phyloP scores from a whole-genome alignment of 2,113 vertebrate genomes.

The Xiphophorus maculatus region DNA sequence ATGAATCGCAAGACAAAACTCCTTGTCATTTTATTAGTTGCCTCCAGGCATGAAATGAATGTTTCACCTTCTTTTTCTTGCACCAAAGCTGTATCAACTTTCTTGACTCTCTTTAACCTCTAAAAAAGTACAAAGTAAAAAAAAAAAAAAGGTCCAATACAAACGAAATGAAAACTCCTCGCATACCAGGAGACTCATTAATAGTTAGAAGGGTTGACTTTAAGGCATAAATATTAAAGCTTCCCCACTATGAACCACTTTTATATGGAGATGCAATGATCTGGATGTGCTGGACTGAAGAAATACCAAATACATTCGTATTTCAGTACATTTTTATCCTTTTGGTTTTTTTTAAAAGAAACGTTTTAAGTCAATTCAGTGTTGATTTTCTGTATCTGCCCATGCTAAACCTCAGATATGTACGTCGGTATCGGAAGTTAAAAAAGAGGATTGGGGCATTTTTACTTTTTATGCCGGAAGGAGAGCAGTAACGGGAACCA shows the following conservation, averaged over 20 bases:
- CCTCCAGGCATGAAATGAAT: conserved; percentile 47
- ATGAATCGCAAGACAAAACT: conserved; percentile 42
- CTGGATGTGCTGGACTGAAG: too few species aligned
- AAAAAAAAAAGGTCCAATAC: conserved; percentile 42
- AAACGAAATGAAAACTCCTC: conserved; percentile 28
- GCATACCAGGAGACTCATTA: conserved; percentile 33
- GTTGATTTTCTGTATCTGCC: too few species aligned
- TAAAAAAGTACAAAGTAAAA: conserved; percentile 36
- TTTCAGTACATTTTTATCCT: too few species aligned
- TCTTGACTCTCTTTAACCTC: conserved; percentile 28
- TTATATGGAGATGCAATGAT: neutral
- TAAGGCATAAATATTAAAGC: conserved; percentile 45
- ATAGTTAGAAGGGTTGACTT: conserved; percentile 43
- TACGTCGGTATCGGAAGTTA: too few species aligned
- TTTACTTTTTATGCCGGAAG: too few species aligned
- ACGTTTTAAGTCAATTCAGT: too few species aligned
- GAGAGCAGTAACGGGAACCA: neutral
- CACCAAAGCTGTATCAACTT: conserved; percentile 49
- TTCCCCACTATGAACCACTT: conserved; percentile 25
- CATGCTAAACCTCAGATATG: too few species aligned
- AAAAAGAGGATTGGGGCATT: too few species aligned
- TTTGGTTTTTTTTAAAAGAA: too few species aligned
- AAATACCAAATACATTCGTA: too few species aligned
- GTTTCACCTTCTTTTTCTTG: conserved; percentile 43
- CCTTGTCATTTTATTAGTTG: conserved; percentile 37